A percentile compares a stretch with the other conserved stretches of the same genome.
phyloP scores from a whole-genome alignment of 2,113 vertebrate species.

The Ondatra zibethicus region DNA sequence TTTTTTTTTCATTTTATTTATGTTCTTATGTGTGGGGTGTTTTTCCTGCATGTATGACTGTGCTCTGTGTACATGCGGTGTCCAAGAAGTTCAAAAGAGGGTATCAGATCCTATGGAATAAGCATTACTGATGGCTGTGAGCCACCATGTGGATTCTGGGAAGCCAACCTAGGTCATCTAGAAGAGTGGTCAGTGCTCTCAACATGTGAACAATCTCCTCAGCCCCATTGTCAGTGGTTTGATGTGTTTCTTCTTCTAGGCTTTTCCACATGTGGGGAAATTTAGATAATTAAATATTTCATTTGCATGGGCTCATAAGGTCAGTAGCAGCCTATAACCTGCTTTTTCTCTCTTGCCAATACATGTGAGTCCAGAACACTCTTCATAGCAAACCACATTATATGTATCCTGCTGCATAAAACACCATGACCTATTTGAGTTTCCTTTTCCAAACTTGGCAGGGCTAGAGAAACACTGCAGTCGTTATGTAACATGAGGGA shows the following conservation, averaged over 20 bases:
- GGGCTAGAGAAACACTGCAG: not conserved
- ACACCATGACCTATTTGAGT: not conserved
- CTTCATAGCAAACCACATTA: not conserved
- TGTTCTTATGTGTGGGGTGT: not conserved
- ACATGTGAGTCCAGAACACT: not conserved
- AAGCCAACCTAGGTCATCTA: not conserved
- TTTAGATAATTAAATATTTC: not conserved
- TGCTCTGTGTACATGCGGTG: not conserved
- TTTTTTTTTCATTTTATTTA: not conserved
- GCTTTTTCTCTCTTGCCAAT: not conserved
- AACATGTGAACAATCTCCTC: not conserved
- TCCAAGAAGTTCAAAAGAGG: not conserved
- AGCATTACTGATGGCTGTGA: not conserved
- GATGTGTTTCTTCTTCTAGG: not conserved
- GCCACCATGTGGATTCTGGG: not conserved
- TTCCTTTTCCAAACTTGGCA: not conserved
- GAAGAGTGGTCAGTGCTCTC: not conserved
- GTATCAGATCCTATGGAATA: not conserved
- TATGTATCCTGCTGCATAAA: not conserved
- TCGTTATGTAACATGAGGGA: too few relatives aligned
- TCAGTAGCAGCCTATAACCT: not conserved
- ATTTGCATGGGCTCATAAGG: not conserved
- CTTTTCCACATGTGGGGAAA: not conserved
- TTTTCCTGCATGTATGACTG: not conserved
- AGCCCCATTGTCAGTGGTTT: not conserved